Evolutionary conservation across 2,113 vertebrate species (phyloP).

Genomic region (Bufo gargarizans): DNA sequence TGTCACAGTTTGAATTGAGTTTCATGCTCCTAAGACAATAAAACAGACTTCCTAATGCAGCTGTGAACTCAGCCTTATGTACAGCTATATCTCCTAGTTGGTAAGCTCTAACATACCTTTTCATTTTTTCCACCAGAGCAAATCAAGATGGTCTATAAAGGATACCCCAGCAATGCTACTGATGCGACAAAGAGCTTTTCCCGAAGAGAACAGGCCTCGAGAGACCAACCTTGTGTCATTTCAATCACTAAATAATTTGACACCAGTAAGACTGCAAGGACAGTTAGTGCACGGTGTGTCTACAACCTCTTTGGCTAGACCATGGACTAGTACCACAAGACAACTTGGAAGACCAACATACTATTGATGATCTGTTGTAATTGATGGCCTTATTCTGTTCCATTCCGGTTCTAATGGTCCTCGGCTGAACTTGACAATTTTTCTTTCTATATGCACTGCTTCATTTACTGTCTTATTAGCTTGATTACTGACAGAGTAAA

Average conservation of each 20-base stretch:
- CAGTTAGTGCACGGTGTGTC: constrained; percentile 47
- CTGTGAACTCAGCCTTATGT: too few species aligned
- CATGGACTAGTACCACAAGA: constrained; percentile 42
- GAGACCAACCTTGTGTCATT: constrained; percentile 32
- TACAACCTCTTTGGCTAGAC: constrained; percentile 16
- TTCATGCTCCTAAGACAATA: too few species aligned
- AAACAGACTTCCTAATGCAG: too few species aligned
- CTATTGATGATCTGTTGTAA: neutral
- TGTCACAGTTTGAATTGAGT: too few species aligned
- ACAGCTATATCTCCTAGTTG: too few species aligned
- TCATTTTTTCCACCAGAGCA: constrained; percentile 56
- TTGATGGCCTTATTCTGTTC: neutral
- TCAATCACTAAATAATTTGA: constrained; percentile 15
- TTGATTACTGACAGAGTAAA: neutral
- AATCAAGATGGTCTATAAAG: constrained; percentile 60
- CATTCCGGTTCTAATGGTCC: neutral
- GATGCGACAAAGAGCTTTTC: constrained; percentile 74
- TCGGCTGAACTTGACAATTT: neutral
- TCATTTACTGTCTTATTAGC: neutral
- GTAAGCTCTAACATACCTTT: neutral
- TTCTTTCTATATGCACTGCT: neutral
- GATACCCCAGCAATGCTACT: constrained; percentile 76
- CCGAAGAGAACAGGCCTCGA: constrained; percentile 47
- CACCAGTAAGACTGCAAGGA: constrained; percentile 56
- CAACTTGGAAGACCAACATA: constrained; percentile 20